phyloP scores from a whole-genome alignment of 2,113 vertebrate genomes.

The Vulpes vulpes region DNA sequence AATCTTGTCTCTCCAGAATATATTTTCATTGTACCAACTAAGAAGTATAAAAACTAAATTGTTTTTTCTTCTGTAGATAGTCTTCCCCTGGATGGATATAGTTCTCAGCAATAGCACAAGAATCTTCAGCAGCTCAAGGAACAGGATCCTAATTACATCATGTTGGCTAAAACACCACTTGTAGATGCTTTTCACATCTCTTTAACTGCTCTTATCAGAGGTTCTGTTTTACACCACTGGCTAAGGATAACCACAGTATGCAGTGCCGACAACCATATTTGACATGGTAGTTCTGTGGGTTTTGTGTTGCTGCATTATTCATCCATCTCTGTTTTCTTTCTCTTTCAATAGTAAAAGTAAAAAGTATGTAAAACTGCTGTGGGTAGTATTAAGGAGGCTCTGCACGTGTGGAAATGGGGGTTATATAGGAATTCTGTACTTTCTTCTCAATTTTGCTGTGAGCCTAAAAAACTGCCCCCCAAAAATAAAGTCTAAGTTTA shows the following conservation, averaged over 20 bases:
- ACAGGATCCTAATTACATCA: not conserved
- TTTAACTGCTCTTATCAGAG: not conserved
- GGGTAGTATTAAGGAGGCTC: not conserved
- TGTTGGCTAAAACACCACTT: not conserved
- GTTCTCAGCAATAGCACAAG: not conserved
- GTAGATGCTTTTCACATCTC: constrained; percentile 12
- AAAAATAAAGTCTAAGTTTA: not conserved
- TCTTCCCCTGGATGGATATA: not conserved
- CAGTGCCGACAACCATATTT: not conserved
- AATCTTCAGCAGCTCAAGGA: not conserved
- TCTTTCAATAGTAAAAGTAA: not conserved
- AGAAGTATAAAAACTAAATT: not conserved
- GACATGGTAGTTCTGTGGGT: not conserved
- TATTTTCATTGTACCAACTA: not conserved
- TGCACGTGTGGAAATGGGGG: not conserved
- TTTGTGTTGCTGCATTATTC: not conserved
- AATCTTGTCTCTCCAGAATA: not conserved
- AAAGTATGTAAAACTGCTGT: not conserved
- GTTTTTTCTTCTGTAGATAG: constrained; percentile 8
- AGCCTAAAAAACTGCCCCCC: not conserved
- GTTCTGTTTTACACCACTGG: not conserved
- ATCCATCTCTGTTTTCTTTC: not conserved
- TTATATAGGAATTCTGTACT: not conserved
- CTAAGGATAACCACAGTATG: not conserved
- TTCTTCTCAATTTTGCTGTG: not conserved